Conservation (phyloP, 2,113 vertebrate species). For the Rhineura floridana region DNA sequence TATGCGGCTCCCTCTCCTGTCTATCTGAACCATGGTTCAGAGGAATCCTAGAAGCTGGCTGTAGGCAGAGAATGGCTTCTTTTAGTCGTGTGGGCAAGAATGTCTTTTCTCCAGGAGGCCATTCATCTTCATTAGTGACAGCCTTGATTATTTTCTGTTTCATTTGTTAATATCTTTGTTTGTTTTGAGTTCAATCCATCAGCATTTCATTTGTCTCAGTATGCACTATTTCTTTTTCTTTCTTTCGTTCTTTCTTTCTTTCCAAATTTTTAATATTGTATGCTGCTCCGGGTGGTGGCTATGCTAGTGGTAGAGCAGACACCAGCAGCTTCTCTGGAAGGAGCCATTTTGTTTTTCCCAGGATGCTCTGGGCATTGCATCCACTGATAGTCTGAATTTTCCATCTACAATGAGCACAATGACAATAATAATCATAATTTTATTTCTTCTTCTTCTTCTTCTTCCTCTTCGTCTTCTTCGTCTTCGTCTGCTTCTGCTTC, state of each 20-base stretch:
- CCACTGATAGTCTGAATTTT: background rate
- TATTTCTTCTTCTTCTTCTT: too few relatives aligned
- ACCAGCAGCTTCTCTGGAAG: background rate
- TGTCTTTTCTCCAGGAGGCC: too few relatives aligned
- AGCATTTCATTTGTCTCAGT: too few relatives aligned
- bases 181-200: background rate
- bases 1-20: background rate
- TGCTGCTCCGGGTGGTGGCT: too few relatives aligned
- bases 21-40: background rate
- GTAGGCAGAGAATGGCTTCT: background rate
- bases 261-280: too few relatives aligned
- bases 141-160: background rate
- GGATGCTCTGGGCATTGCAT: background rate
- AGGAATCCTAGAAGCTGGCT: background rate
- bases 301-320: too few relatives aligned
- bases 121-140: background rate
- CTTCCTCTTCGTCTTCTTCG: too few relatives aligned
- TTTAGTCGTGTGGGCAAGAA: background rate
- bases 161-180: background rate
- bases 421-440: too few relatives aligned
- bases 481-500: too few relatives aligned
- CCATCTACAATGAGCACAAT: background rate
- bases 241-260: background rate
- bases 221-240: rapidly evolving
- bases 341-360: background rate